Evolutionary conservation across 2,113 vertebrate species (phyloP), one percentile per base, ranked within the genome.

Genomic region (Bos javanicus): DNA sequence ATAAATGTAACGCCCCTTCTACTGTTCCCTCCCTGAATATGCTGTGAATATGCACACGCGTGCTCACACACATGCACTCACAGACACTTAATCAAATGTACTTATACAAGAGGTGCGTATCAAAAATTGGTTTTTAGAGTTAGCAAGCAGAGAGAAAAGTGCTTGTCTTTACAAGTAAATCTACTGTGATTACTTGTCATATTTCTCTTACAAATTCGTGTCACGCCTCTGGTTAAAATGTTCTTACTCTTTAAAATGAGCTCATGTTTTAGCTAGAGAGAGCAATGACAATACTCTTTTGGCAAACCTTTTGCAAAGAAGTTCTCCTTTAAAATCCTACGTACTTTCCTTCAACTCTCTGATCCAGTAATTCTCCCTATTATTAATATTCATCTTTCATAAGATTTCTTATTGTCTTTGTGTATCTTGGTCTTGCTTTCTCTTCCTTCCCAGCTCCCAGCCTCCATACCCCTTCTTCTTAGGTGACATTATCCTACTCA

Each of bases 401-500:
- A 90, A 90, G 25, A 50, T 50, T 74, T 84, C 54, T 62, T 81
- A 67, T 76, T 92, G 48, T 91, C 25, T 90, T 94, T 93, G 28
- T 97, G 21, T 84, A 30, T 84, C 56, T 92, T 56, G 28, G 33
- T 92, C 39, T 90, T 7, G 7, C 33, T 90, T 83, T 64, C 57
- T 78, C n/a, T 88, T 82, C 26, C 12, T 36, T 84, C 46, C 76
- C 67, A 95, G 57, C 87, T 82, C 84, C 89, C 87, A 92, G 60
- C 54, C 83, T 39, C 52, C 50, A 57, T 67, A 78, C 28, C 30
- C 81, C 82, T 95, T 97, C 43, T 95, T 98, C 97, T 98, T 99
- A 99, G 99, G 99, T 98, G 99, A 99, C 98, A 99, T 99, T 97
- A 98, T 99, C 98, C 99, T 99, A 97, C 98, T 99, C 98, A 99